Base-by-base conservation (phyloP, 2,113 vertebrate genomes). In the Callithrix jacchus region DNA sequence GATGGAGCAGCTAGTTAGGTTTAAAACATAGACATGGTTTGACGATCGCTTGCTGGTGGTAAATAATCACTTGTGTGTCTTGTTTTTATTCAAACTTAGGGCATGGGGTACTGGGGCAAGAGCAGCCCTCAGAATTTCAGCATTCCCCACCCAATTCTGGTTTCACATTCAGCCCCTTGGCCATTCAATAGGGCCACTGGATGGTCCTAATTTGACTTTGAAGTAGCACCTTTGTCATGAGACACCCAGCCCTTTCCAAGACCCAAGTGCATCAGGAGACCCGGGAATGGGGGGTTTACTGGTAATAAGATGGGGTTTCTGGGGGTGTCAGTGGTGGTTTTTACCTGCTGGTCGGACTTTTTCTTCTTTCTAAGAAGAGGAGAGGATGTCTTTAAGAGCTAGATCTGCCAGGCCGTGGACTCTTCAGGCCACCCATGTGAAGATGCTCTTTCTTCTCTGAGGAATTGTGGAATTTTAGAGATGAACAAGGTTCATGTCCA, bases 111-210 rank as follows among this genome's bases (percentile, higher is more conserved):
- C 70, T 12, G 3, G 23, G 66, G n/a, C 56, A 2, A 23, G 49
- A 16, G 64, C 8, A 0, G 74, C 47, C 40, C 7, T 66, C 49
- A 32, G 56, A n/a, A 45, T 2, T 3, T 8, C 11, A 0, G 25
- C 0, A 49, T n/a, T 17, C 37, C 37, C 32, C 0, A 0, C 47
- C 25, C 45, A 18, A 0, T 42, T 77, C 35, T 20, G 11, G n/a
- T 52, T 89, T 94, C 52, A 18, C 18, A 17, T 23, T 35, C 35
- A 4, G 7, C 49, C 20, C 37, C 77, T 81, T 27, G n/a, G 23
- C 8, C 4, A 11, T 37, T 56, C 4, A 1, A 25, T 54, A 82
- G 12, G 56, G 35, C 79, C 27, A 13, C 8, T 23, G 79, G 68
- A 35, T 0, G 0, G 49, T 87, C 42, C 37, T 54, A 9, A 0